Evolutionary conservation across 2,888 invertebrate genomes (phyloP).

Genomic region (Halictus ligatus): DNA sequence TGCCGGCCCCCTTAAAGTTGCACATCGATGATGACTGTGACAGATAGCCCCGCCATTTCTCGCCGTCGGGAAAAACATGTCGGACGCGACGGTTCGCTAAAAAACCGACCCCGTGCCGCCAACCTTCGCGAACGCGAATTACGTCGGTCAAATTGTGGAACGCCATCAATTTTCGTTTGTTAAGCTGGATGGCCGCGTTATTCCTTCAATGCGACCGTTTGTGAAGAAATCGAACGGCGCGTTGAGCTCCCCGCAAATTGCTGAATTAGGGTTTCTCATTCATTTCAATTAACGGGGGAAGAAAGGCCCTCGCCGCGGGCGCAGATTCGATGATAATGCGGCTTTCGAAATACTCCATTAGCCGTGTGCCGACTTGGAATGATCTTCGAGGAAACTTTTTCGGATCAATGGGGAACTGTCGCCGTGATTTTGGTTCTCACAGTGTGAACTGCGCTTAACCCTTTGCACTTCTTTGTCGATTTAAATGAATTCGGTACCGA

Average conservation of each 20-base stretch:
- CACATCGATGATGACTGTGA: conserved; percentile 65
- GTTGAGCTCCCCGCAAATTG: too few relatives aligned
- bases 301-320: too few relatives aligned
- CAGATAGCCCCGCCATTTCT: conserved; percentile 73
- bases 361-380: neutral
- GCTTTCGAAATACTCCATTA: neutral
- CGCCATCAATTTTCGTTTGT: conserved; percentile 16
- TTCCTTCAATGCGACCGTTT: neutral
- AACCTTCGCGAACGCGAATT: conserved; percentile 29
- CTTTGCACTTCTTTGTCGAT: neutral
- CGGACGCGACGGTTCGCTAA: conserved; percentile 32
- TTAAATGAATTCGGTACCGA: too few relatives aligned
- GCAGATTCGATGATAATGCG: too few relatives aligned
- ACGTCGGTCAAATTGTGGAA: conserved; percentile 39
- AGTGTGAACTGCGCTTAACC: neutral
- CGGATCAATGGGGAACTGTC: conserved; percentile 56
- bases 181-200: neutral
- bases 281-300: neutral
- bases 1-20: too few relatives aligned
- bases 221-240: neutral
- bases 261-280: neutral
- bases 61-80: conserved; percentile 62
- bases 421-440: conserved; percentile 47
- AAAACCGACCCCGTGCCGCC: conserved; percentile 54
- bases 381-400: conserved; percentile 44